A percentile compares a stretch with the other conserved stretches of the same genome.
phyloP scores from a whole-genome alignment of 2,888 invertebrate genomes.

The Pycnomerus fuliginosus region DNA sequence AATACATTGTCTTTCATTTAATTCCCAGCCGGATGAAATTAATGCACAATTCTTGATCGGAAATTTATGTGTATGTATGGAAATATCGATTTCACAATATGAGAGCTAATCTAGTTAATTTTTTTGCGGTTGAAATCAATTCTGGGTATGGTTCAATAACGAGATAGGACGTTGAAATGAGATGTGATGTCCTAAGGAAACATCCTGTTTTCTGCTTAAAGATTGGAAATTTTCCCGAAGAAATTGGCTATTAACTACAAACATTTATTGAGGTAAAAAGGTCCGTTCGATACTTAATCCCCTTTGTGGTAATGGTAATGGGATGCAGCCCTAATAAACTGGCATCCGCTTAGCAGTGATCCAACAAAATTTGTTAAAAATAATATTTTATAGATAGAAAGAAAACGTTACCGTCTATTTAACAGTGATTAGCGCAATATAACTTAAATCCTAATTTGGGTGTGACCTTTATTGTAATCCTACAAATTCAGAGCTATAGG shows the following conservation, averaged over 20 bases:
- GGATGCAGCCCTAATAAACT: no score
- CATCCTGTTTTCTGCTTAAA: slow-evolving; percentile 17
- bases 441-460: slow-evolving; percentile 19
- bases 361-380: no score
- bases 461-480: slow-evolving; percentile 21
- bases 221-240: slow-evolving; percentile 14
- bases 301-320: no score
- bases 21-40: no score
- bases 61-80: not conserved
- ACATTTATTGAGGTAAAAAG: slow-evolving; percentile 8
- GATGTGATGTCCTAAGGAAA: slow-evolving; percentile 17
- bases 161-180: slow-evolving; percentile 7
- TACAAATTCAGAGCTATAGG: slow-evolving; percentile 14
- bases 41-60: not conserved
- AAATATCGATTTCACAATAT: not conserved
- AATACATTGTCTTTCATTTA: slow-evolving; percentile 1
- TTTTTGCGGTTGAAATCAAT: slow-evolving; percentile 6
- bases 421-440: slow-evolving; percentile 18
- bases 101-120: not conserved
- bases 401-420: slow-evolving; percentile 10
- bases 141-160: slow-evolving; percentile 7
- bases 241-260: slow-evolving; percentile 17
- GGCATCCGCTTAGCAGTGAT: no score
- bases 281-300: no score
- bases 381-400: no score